These are phyloP conservation scores for Parthenolecanium corni DNA, from an alignment of 2,888 invertebrate genomes.

Conservation along the genomic window DNA sequence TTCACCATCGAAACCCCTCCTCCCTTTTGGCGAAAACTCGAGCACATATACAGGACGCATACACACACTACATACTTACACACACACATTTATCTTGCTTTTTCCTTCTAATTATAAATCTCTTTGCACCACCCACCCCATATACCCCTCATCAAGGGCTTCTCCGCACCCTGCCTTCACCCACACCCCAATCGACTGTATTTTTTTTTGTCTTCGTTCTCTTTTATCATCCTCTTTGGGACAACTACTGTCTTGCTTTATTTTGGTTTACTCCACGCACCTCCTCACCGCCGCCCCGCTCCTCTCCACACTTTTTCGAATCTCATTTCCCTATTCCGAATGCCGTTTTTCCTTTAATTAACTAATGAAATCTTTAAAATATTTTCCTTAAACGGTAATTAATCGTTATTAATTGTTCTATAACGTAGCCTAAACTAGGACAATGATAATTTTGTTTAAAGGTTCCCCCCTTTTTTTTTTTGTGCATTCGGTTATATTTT, in stretches of 20 bases:
- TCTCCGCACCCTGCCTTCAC: too few relatives aligned
- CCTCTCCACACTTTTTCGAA: not conserved
- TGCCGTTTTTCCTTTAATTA: conserved; percentile 25
- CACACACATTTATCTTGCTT: conserved; percentile 15
- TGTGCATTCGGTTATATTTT: not conserved
- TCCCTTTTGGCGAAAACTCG: too few relatives aligned
- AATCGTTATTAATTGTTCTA: conserved; percentile 27
- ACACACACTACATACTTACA: too few relatives aligned
- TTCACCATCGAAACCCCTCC: too few relatives aligned
- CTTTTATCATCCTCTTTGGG: conserved; percentile 17
- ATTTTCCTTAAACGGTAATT: conserved; percentile 28
- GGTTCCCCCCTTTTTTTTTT: conserved; percentile 11
- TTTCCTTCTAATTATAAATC: conserved; percentile 28
- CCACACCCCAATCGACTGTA: conserved; percentile 18
- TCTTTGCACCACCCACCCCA: not conserved
- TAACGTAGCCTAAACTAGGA: conserved; percentile 26
- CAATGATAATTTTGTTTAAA: conserved; percentile 17
- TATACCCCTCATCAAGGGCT: too few relatives aligned
- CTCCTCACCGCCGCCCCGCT: not conserved
- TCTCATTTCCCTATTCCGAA: not conserved
- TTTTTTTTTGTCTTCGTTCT: conserved; percentile 18
- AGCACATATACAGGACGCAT: too few relatives aligned
- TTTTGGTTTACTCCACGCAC: not conserved
- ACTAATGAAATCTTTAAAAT: conserved; percentile 26
- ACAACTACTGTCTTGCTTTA: conserved; percentile 23